phyloP scores from a whole-genome alignment of 2,797 vertebrate species.

The Rhincodon typus region DNA sequence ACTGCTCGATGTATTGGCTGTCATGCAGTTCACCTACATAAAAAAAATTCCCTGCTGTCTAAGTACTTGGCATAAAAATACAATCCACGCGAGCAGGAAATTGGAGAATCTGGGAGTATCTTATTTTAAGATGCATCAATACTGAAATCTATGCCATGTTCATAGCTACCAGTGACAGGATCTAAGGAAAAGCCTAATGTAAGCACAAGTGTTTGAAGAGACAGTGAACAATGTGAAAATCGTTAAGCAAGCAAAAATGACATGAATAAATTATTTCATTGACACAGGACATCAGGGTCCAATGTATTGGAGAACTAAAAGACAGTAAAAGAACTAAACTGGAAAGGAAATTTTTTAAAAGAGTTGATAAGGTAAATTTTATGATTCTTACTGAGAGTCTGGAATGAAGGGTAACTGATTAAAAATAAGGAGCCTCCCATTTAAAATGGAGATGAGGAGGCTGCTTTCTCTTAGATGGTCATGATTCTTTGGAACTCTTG shows the following conservation, averaged over 20 bases:
- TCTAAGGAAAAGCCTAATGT: neutral
- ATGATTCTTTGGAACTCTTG: too few relatives aligned
- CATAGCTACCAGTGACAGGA: neutral
- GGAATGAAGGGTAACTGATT: too few relatives aligned
- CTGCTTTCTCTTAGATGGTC: too few relatives aligned
- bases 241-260: neutral
- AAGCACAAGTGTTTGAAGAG: neutral
- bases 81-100: neutral
- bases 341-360: neutral
- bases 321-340: neutral
- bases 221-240: neutral
- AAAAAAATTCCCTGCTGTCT: neutral
- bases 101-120: conserved; percentile 7
- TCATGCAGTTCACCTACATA: neutral
- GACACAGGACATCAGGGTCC: neutral
- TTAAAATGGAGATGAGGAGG: too few relatives aligned
- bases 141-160: neutral
- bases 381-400: neutral
- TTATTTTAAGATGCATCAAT: conserved; percentile 10
- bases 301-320: neutral
- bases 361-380: neutral
- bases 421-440: too few relatives aligned
- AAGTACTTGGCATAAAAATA: neutral
- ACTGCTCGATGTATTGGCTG: neutral
- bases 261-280: neutral